Conservation (phyloP, 2,888 invertebrate genomes). For the Chrysolina americana region DNA sequence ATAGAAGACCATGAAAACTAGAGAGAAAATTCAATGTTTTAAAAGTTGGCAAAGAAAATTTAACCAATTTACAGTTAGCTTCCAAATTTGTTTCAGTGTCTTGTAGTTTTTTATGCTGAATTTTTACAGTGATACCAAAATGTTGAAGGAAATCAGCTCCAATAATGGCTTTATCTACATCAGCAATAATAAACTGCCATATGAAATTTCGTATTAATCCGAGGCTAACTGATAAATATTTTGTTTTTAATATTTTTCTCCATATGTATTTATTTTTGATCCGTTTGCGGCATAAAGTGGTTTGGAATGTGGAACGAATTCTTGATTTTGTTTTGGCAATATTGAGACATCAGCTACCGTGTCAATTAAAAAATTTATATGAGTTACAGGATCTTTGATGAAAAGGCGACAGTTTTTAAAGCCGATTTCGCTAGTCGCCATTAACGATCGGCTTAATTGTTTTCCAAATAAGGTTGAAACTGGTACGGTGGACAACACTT, state of each 20-base stretch:
- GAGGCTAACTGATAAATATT: slow-evolving; percentile 37
- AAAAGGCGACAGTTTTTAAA: slow-evolving; percentile 17
- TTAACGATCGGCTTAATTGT: not conserved
- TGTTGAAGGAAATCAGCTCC: slow-evolving; percentile 48
- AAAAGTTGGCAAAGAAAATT: not conserved
- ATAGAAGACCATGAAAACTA: not conserved
- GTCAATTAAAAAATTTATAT: slow-evolving; percentile 20
- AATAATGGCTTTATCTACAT: slow-evolving; percentile 46
- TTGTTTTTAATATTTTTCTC: no score
- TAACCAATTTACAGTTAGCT: not conserved
- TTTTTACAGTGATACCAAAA: slow-evolving; percentile 43
- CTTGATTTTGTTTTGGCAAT: not conserved
- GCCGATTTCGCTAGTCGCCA: not conserved
- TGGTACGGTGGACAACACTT: not conserved
- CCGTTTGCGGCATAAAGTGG: slow-evolving; percentile 32
- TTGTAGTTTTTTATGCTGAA: slow-evolving; percentile 31
- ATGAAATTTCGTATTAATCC: slow-evolving; percentile 40
- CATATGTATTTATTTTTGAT: slow-evolving; percentile 27
- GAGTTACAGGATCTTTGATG: slow-evolving; percentile 6
- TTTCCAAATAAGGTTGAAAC: not conserved
- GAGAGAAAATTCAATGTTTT: not conserved
- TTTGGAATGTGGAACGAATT: not conserved
- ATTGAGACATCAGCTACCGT: slow-evolving; percentile 19
- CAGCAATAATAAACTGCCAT: slow-evolving; percentile 50
- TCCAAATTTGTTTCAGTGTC: slow-evolving; percentile 30